Evolutionary conservation across 1,140 invertebrate species (phyloP), one percentile per base, ranked within the genome.

Genomic region (Drosophila funebris): DNA sequence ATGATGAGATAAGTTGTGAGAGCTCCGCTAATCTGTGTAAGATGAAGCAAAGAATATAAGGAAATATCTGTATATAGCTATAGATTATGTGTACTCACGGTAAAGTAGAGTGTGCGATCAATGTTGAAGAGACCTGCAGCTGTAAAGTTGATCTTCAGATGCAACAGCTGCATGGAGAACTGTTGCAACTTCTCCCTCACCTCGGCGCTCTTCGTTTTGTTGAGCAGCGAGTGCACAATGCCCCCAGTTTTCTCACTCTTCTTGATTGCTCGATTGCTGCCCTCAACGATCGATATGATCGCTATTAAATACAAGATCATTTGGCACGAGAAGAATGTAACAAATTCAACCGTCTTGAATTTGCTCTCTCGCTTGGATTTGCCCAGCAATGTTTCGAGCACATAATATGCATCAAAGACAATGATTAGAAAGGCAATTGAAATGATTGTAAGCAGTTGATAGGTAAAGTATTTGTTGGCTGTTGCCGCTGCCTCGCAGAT

Each of bases 391-490:
- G 90, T 91, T n/a, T 91, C 90, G n/a, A 91, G 43, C 0, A 91
- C 89, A 31, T 91, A 91, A 31, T 91, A 91, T 0, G 90, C 90
- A 83, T 91, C 90, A 4, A 91, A 91, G 14, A 91, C 90, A 24
- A 91, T 91, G 33, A 91, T 91, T 4, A 91, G 73, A 57, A 91
- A 91, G 4, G 90, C 90, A 33, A 91, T 91, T 4, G 89, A 90
- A 14, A 91, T 90, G 43, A 91, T 91, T 14, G 90, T 91, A 11
- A 91, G 33, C 16, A 91, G 57, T 50, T 91, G 90, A 50, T 90
- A 91, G 53, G 90, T 91, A 7, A 91, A 91, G 41, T 91, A 91
- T 67, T 91, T 91, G 75, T 91, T 91, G 1, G 90, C 90, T 29
- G 90, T 91, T 5, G 87, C 83, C 1, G 90, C 90, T 36, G 90